Conservation (phyloP, 1,140 invertebrate genomes). For the Neuroterus valhalla region DNA sequence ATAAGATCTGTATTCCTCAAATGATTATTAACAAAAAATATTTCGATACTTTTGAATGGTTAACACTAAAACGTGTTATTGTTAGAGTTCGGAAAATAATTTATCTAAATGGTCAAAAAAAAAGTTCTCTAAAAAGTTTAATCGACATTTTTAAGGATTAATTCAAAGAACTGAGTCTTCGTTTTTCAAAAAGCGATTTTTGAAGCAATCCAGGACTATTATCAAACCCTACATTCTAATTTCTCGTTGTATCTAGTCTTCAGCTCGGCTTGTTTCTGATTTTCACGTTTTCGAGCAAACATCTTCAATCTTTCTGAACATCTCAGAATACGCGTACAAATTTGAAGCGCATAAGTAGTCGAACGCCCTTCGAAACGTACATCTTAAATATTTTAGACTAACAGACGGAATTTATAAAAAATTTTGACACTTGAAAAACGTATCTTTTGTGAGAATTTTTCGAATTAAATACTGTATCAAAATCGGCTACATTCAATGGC, state of each 20-base stretch:
- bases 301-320: conserved; percentile 19
- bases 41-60: conserved; percentile 12
- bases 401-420: conserved; percentile 20
- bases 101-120: conserved; percentile 5
- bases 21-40: conserved; percentile 6
- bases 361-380: too few relatives aligned
- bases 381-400: background rate
- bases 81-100: conserved; percentile 5
- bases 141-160: background rate
- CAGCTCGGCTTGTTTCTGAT: conserved; percentile 9
- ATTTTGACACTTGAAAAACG: background rate
- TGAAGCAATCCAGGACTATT: background rate
- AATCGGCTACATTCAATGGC: too few relatives aligned
- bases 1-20: background rate
- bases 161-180: conserved; percentile 11
- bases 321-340: background rate
- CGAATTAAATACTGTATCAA: too few relatives aligned
- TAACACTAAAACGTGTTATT: conserved; percentile 30
- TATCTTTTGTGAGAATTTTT: too few relatives aligned
- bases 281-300: conserved; percentile 18
- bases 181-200: conserved; percentile 7
- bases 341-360: too few relatives aligned
- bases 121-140: conserved; percentile 9
- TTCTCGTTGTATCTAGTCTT: conserved; percentile 23
- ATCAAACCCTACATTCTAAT: background rate